Percentiles rank a stretch among this genome's conserved stretches.
Conservation (phyloP, 2,113 vertebrate genomes). For the Tetrax tetrax region DNA sequence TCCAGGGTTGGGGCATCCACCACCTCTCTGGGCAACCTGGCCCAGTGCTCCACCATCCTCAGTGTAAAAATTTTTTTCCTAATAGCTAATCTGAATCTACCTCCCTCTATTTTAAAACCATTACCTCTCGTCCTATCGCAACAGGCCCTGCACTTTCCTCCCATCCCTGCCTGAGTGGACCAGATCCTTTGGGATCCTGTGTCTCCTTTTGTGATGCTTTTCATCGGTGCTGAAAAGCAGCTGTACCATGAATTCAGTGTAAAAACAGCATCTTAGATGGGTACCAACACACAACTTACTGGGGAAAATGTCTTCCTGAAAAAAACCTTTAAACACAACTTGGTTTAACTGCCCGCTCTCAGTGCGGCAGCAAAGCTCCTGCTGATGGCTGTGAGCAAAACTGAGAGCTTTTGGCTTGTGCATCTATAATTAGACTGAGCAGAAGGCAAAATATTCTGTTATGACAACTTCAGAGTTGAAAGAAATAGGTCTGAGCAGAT, state of each 20-base stretch:
- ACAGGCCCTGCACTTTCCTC: background rate
- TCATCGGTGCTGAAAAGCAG: background rate
- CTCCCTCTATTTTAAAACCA: no score
- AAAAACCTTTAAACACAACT: background rate
- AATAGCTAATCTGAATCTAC: no score
- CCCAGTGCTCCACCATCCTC: no score
- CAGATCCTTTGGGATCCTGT: background rate
- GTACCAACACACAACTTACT: background rate
- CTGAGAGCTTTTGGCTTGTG: background rate
- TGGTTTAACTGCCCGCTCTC: background rate
- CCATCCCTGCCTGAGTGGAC: background rate
- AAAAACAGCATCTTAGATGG: background rate
- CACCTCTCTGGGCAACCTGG: no score
- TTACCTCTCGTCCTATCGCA: no score
- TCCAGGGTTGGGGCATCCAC: no score
- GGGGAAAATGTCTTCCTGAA: background rate
- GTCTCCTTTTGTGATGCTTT: background rate
- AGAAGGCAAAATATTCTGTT: slow-evolving; percentile 37
- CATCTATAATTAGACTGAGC: slow-evolving; percentile 16
- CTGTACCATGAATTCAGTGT: background rate
- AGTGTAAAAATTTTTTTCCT: no score
- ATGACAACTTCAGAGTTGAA: slow-evolving; percentile 32
- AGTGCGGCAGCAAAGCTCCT: background rate
- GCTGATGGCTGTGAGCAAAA: background rate
- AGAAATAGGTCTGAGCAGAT: slow-evolving; percentile 42